A percentile compares a stretch with the other conserved stretches of the same genome.
Conservation (phyloP, 2,113 vertebrate genomes). For the Rhinopomastus cyanomelas region DNA sequence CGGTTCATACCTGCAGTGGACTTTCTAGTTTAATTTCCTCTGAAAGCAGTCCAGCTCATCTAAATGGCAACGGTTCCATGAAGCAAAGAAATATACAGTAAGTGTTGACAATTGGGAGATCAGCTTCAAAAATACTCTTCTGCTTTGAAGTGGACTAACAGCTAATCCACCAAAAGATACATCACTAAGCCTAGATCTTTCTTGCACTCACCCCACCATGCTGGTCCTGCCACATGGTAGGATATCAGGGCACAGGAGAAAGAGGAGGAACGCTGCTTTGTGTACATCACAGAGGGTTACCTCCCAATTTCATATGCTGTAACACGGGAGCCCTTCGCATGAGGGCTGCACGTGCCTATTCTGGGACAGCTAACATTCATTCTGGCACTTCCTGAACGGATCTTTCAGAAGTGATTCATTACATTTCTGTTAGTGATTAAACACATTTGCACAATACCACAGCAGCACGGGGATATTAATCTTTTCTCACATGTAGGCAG, state of each 20-base stretch:
- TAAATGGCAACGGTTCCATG: background rate
- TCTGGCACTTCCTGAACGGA: background rate
- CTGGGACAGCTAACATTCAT: background rate
- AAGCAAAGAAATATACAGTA: background rate
- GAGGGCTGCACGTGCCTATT: background rate
- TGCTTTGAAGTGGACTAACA: background rate
- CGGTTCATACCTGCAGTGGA: background rate
- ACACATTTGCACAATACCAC: background rate
- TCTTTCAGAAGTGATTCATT: background rate
- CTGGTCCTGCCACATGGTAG: background rate
- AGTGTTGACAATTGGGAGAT: background rate
- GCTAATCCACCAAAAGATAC: background rate
- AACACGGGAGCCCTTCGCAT: background rate
- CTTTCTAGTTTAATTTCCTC: background rate
- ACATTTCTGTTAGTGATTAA: background rate
- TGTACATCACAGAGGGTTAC: background rate
- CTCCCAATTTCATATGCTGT: background rate
- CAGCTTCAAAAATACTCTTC: background rate
- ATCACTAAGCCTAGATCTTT: background rate
- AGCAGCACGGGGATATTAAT: background rate
- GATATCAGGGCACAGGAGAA: background rate
- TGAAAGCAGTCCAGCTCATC: background rate
- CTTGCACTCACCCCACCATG: rapidly evolving
- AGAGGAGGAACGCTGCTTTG: background rate
- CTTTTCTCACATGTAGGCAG: background rate